These are phyloP conservation scores for Trypoxylon attenuatum DNA, from an alignment of 2,888 invertebrate species.

Conservation along the genomic window DNA sequence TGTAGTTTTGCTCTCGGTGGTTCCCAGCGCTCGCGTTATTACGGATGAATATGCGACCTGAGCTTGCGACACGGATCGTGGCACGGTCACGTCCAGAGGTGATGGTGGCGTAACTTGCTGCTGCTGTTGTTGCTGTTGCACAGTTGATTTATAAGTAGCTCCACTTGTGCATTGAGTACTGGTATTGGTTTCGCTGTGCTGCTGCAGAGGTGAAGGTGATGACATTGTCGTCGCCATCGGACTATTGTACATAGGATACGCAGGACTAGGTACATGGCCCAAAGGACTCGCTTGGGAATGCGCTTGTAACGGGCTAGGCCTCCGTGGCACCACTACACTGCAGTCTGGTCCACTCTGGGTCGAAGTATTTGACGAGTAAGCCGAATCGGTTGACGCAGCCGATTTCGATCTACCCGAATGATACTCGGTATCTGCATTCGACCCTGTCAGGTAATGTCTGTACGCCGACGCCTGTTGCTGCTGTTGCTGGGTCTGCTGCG, in stretches of 20 bases:
- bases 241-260: conserved; percentile 90
- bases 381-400: conserved; percentile 79
- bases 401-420: conserved; percentile 78
- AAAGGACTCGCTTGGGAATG: conserved; percentile 85
- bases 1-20: conserved; percentile 76
- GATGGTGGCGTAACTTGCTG: conserved; percentile 79
- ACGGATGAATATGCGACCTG: conserved; percentile 89
- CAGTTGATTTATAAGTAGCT: conserved; percentile 61
- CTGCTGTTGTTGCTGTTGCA: conserved; percentile 63
- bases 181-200: conserved; percentile 76
- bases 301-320: conserved; percentile 82
- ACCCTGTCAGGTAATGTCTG: conserved; percentile 80
- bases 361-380: conserved; percentile 78
- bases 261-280: conserved; percentile 85
- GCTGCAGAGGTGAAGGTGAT: conserved; percentile 79
- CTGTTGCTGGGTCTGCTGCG: conserved; percentile 69
- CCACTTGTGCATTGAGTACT: conserved; percentile 63
- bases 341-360: conserved; percentile 82
- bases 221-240: conserved; percentile 87
- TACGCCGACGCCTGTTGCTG: conserved; percentile 77
- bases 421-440: conserved; percentile 79
- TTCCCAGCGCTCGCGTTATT: conserved; percentile 84
- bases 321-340: conserved; percentile 80
- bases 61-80: conserved; percentile 79
- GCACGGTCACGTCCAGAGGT: conserved; percentile 82